These are phyloP conservation scores for Gasterosteus aculeatus DNA, from an alignment of 2,113 vertebrate genomes.

Conservation along the genomic window DNA sequence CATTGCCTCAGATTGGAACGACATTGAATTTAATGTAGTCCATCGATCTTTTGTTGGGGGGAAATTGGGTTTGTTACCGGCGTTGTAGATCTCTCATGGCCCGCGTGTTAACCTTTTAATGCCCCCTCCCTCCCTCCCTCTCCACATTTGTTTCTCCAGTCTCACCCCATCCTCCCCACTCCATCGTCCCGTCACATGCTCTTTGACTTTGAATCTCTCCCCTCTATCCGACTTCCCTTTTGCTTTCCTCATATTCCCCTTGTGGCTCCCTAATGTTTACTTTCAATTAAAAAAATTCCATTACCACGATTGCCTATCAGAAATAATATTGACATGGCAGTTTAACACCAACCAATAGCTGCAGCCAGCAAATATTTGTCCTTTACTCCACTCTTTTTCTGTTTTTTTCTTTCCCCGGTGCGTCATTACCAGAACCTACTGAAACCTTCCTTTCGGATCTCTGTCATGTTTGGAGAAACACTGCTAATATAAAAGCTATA, in stretches of 20 bases:
- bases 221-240: not conserved
- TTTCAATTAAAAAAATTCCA: slow-evolving; percentile 5
- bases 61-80: slow-evolving; percentile 67
- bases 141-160: slow-evolving; percentile 20
- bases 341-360: not conserved
- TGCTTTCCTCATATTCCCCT: not conserved
- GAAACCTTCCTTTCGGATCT: not conserved
- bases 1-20: slow-evolving; percentile 64
- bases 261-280: not conserved
- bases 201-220: not conserved
- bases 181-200: slow-evolving; percentile 2
- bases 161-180: not conserved
- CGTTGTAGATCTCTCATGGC: slow-evolving; percentile 51
- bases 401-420: not conserved
- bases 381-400: not conserved
- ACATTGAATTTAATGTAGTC: slow-evolving; percentile 67
- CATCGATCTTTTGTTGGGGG: slow-evolving; percentile 74
- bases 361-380: not conserved
- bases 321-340: not conserved
- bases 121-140: slow-evolving; percentile 2
- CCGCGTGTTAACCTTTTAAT: slow-evolving; percentile 44
- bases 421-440: not conserved
- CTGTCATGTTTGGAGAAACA: not conserved
- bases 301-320: slow-evolving; percentile 7
- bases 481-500: not conserved